A percentile compares a stretch with the other conserved stretches of the same genome.
Evolutionary conservation across 2,888 invertebrate genomes (phyloP).

Genomic region (Nemoura dubitans): DNA sequence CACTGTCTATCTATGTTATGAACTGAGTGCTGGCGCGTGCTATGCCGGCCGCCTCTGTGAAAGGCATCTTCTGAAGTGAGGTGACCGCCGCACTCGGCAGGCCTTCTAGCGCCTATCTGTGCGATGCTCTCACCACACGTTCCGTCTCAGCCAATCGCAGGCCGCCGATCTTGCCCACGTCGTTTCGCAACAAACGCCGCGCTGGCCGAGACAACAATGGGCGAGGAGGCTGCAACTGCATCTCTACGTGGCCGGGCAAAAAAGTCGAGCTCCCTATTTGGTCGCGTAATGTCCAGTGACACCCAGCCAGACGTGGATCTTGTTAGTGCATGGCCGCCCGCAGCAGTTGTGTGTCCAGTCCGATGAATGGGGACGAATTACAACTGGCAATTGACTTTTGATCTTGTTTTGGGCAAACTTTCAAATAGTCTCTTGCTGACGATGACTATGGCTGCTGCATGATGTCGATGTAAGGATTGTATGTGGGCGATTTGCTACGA

Average conservation of each 20-base stretch:
- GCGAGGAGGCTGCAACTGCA: slow-evolving; percentile 27
- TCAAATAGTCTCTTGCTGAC: background rate
- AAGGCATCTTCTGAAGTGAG: slow-evolving; percentile 36
- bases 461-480: background rate
- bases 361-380: background rate
- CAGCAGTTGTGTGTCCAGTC: background rate
- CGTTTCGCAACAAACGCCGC: background rate
- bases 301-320: background rate
- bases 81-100: slow-evolving; percentile 13
- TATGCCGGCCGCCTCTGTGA: background rate
- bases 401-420: slow-evolving; percentile 3
- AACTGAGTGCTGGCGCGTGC: background rate
- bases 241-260: slow-evolving; percentile 17
- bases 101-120: slow-evolving; percentile 32
- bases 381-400: background rate
- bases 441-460: background rate
- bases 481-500: background rate
- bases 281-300: background rate
- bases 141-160: slow-evolving; percentile 9
- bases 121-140: slow-evolving; percentile 33
- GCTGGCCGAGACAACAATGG: background rate
- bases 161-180: slow-evolving; percentile 17
- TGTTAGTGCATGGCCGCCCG: background rate
- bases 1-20: background rate
- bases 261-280: slow-evolving; percentile 25